Evolutionary conservation across 1,140 invertebrate genomes (phyloP), one percentile per base, ranked within the genome.

Genomic region (Ylistrum balloti): DNA sequence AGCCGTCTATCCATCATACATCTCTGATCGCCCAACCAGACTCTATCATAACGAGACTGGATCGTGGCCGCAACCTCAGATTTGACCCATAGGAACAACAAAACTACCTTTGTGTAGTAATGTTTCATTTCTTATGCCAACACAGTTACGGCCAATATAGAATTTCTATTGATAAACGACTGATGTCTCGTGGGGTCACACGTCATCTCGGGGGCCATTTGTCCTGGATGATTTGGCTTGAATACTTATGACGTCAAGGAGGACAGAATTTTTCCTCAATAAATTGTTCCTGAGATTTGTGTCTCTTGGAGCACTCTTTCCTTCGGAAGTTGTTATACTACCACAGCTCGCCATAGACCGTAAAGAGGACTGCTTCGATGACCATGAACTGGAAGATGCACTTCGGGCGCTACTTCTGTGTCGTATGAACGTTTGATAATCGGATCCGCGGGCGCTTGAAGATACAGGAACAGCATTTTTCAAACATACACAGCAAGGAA

Each of bases 201-300:
- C 56, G 56, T 74, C 56, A 74, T 74, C 56, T 74, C 56, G 56
- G 28, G 56, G 56, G n/a, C 56, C 56, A 74, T 74, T 74, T 5
- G 22, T 74, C n/a, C n/a, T 74, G 56, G 56, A n/a, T 74, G 56
- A 74, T 74, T 74, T 74, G 56, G 56, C 56, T 28, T 74, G 56
- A 28, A 74, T 74, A n/a, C 56, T 74, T 74, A 74, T 74, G 56
- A 74, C 56, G 56, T 74, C 56, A 28, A 74, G 56, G n/a, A 74
- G 56, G 22, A n/a, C 56, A 74, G 56, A 74, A 74, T 74, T 74
- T 11, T 74, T 74, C 56, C 56, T 74, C 56, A 74, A n/a, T 74
- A 74, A 74, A 74, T n/a, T 74, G 56, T 74, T n/a, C n/a, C 56
- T 74, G 15, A 74, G 56, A 74, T 28, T 28, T 74, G 56, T 74